These are phyloP conservation scores for Amblyornis subalaris DNA, from an alignment of 2,113 vertebrate genomes.

Conservation along the genomic window DNA sequence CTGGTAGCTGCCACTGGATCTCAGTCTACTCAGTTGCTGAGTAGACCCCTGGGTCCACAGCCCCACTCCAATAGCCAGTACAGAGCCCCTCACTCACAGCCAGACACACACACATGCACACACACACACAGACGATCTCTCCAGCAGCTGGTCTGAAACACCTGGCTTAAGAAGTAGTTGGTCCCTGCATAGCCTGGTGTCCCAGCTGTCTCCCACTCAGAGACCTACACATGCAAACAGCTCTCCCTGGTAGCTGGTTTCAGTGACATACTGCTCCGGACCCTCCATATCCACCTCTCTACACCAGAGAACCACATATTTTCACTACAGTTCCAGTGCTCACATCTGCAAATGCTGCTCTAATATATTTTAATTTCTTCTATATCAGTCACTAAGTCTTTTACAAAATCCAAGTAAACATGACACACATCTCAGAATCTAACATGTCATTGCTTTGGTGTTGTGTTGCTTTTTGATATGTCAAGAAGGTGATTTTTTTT, in stretches of 20 bases:
- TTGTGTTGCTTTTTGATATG: neutral
- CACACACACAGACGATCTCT: neutral
- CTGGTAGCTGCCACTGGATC: neutral
- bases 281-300: neutral
- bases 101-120: neutral
- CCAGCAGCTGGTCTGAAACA: neutral
- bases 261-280: rapidly evolving
- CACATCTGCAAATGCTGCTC: neutral
- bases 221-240: neutral
- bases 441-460: neutral
- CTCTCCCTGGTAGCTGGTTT: neutral
- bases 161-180: neutral
- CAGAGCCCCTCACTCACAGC: neutral
- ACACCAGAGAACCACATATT: neutral
- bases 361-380: neutral
- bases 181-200: rapidly evolving
- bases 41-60: neutral
- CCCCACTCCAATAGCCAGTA: neutral
- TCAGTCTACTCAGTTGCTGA: neutral
- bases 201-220: neutral
- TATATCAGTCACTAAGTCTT: neutral
- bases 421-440: neutral
- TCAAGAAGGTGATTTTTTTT: neutral
- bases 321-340: neutral
- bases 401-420: neutral